Base-by-base conservation (phyloP, 2,888 invertebrate species). In the Tenthredo livida region DNA sequence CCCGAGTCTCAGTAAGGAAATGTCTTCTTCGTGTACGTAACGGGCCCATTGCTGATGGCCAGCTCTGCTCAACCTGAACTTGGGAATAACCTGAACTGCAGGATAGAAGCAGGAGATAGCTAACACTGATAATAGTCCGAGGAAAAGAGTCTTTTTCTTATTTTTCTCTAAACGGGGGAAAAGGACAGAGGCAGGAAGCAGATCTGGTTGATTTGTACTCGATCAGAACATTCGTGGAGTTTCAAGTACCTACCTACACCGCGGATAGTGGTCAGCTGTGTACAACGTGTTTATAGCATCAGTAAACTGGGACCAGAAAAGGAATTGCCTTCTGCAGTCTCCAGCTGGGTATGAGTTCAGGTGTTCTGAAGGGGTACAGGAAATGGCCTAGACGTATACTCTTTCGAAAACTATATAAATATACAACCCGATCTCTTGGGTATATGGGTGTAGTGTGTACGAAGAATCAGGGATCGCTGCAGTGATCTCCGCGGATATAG, bases 31-130 rank as follows among this genome's bases (percentile, higher is more conserved):
- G 25, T 77, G 77, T 29, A 29, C 77, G 50, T 77, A 77, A 77
- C 75, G 72, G 72, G 72, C 9, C 40, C 72, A 73, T 73, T 4
- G 75, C 25, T 47, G 75, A 54, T 29, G 50, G 50, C 1, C 77
- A 77, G 77, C 54, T 50, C 33, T 77, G 50, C 54, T 77, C 54
- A 77, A 77, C 77, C 72, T 73, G 72, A 72, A 72, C 77, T 77
- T 33, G 54, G 1, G 5, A 17, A 77, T 5, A 37, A 77, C 50
- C 77, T 77, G 47, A 47, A 50, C 50, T 29, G 17, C 40, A 25
- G 12, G 12, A 29, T 2, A 25, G 12, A 4, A 17, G 6, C 12
- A 67, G 12, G 67, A 29, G 29, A 67, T 67, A 67, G 29, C 67
- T 17, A 17, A 33, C 17, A 33, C 67, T 12, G 67, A 33, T 67